A percentile compares a stretch with the other conserved stretches of the same genome.
These are phyloP conservation scores for Lasioglossum villosulum DNA, from an alignment of 2,888 invertebrate genomes.

Conservation along the genomic window DNA sequence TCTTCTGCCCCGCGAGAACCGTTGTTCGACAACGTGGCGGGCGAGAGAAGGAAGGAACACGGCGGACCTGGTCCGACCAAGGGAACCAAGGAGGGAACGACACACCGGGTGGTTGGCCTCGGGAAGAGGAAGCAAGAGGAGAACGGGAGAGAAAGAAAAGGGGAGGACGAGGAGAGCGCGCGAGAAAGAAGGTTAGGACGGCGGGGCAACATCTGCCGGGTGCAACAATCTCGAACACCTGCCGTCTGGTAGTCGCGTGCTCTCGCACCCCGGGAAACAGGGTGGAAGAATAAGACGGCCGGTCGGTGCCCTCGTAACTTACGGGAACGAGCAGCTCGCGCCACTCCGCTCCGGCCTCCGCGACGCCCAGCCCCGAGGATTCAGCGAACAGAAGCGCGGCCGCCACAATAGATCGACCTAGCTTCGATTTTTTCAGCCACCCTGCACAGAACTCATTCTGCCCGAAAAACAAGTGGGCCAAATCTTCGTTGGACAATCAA, in stretches of 20 bases:
- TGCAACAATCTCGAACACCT: slow-evolving; percentile 83
- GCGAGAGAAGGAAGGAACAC: slow-evolving; percentile 26
- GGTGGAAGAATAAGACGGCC: slow-evolving; percentile 71
- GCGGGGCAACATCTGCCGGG: slow-evolving; percentile 81
- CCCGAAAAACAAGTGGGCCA: not conserved
- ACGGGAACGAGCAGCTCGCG: slow-evolving; percentile 49
- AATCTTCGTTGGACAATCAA: not conserved
- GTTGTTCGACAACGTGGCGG: slow-evolving; percentile 33
- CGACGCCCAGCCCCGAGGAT: slow-evolving; percentile 9
- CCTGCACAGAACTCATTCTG: not conserved
- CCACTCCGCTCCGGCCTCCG: slow-evolving; percentile 4
- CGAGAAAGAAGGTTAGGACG: slow-evolving; percentile 68
- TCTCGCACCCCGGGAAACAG: slow-evolving; percentile 74
- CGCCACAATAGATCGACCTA: slow-evolving; percentile 10
- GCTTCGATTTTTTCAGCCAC: slow-evolving; percentile 31
- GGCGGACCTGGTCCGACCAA: slow-evolving; percentile 30
- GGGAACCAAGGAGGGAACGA: slow-evolving; percentile 40
- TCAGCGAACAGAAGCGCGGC: not conserved
- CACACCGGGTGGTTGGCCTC: slow-evolving; percentile 52
- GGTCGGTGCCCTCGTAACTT: slow-evolving; percentile 69
- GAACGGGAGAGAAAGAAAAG: slow-evolving; percentile 36
- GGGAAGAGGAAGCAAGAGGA: slow-evolving; percentile 24
- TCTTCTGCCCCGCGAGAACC: slow-evolving; percentile 36
- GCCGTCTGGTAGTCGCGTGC: slow-evolving; percentile 83
- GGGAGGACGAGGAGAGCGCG: slow-evolving; percentile 31